Evolutionary conservation across 2,797 vertebrate genomes (phyloP), one percentile per base, ranked within the genome.

Genomic region (Graptemys geographica): DNA sequence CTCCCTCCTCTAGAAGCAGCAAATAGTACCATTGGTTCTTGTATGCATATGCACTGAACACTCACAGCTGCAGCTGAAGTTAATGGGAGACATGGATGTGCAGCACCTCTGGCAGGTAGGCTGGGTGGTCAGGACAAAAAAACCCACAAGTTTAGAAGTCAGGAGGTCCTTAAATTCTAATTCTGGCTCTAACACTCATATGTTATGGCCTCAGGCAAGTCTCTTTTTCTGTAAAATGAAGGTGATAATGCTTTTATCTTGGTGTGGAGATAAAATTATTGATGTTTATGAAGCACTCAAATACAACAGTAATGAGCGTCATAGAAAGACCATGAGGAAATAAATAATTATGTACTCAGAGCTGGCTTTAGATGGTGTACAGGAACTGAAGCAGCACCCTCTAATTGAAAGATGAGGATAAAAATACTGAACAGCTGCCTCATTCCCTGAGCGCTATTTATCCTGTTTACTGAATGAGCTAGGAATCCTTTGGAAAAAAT

Each of bases 341-440:
- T 51, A 89, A 93, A 83, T 80, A 92, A 88, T 41, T 83, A 65
- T 83, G 72, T 59, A 72, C 88, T 93, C 92, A 85, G 88, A 92
- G 87, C 78, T 91, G 82, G 72, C n/a, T 59, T 65, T 90, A 88
- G 11, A 55, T 89, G 72, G 79, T 88, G 92, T n/a, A 21, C 41
- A 83, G 87, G 62, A 92, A 95, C 90, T 84, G 95, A 95, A 93
- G 80, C 91, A 88, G 37, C 11, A 23, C 69, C 23, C 37, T 25
- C 37, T 94, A 90, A 95, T 94, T 96, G 93, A 92, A 95, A 95
- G 79, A 82, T 91, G 87, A 90, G 92, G 86, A 92, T 72, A 90
- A 92, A 96, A 96, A 81, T 94, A 94, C 76, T 88, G 86, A 56
- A 93, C 95, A 72, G 53, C 31, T 95, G 86, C 16, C 57, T 96